These are phyloP conservation scores for Agonopterix heracliana DNA, from an alignment of 2,888 invertebrate genomes.

Conservation along the genomic window DNA sequence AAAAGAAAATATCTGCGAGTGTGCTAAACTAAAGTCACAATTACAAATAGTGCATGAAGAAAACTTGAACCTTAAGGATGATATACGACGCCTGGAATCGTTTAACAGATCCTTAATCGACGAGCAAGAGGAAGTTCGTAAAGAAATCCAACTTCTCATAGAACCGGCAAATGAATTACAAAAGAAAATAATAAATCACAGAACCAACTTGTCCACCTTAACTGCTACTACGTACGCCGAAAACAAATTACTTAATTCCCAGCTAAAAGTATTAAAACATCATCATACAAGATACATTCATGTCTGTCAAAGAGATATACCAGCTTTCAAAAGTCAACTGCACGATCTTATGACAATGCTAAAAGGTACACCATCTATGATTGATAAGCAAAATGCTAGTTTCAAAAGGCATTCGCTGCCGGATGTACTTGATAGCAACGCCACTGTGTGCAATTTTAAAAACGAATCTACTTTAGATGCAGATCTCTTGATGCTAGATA, in stretches of 20 bases:
- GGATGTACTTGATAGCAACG: slow-evolving; percentile 46
- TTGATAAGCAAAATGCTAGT: slow-evolving; percentile 30
- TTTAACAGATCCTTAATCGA: slow-evolving; percentile 35
- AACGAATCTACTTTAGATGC: slow-evolving; percentile 62
- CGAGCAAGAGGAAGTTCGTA: slow-evolving; percentile 42
- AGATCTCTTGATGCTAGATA: slow-evolving; percentile 64
- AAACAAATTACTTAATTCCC: slow-evolving; percentile 56
- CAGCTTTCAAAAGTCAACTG: slow-evolving; percentile 53
- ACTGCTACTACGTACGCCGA: slow-evolving; percentile 65
- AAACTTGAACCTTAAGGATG: slow-evolving; percentile 31
- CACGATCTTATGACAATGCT: slow-evolving; percentile 45
- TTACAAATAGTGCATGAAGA: slow-evolving; percentile 25
- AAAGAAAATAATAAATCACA: slow-evolving; percentile 56
- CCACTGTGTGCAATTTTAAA: slow-evolving; percentile 35
- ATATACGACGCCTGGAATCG: slow-evolving; percentile 30
- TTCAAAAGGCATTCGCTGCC: slow-evolving; percentile 53
- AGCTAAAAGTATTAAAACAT: slow-evolving; percentile 57
- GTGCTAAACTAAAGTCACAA: slow-evolving; percentile 23
- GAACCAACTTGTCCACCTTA: slow-evolving; percentile 57
- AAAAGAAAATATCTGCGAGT: slow-evolving; percentile 24
- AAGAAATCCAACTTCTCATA: slow-evolving; percentile 46
- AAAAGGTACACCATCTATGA: slow-evolving; percentile 29
- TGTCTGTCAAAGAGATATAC: slow-evolving; percentile 61
- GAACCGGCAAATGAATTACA: slow-evolving; percentile 50
- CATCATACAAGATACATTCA: slow-evolving; percentile 54